Percentiles rank a stretch among this genome's conserved stretches.
Evolutionary conservation across 1,140 invertebrate species (phyloP).

Genomic region (Neotoxoptera formosana): DNA sequence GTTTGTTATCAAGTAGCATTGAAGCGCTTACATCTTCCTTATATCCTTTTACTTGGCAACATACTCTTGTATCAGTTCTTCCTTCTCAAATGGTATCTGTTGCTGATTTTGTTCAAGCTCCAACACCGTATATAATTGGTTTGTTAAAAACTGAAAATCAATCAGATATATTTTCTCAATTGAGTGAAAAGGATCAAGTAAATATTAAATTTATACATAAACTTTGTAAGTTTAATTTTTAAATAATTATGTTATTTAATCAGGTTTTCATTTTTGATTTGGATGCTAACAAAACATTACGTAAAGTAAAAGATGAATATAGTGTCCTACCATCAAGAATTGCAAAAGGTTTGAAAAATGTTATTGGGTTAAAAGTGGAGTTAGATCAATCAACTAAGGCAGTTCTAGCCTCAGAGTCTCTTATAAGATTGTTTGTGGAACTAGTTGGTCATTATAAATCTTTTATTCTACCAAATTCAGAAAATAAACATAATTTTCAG

Average conservation of each 20-base stretch:
- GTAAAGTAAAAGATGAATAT: constrained; percentile 70
- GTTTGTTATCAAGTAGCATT: constrained; percentile 75
- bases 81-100: constrained; percentile 70
- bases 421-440: constrained; percentile 73
- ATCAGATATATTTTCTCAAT: constrained; percentile 62
- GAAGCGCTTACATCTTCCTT: constrained; percentile 77
- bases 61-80: constrained; percentile 79
- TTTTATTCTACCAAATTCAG: constrained; percentile 65
- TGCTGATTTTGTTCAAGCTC: constrained; percentile 74
- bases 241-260: background rate
- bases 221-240: background rate
- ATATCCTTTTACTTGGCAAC: constrained; percentile 83
- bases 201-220: constrained; percentile 58
- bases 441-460: constrained; percentile 70
- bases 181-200: constrained; percentile 61
- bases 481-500: constrained; percentile 67
- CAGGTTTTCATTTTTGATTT: constrained; percentile 72
- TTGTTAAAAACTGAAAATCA: constrained; percentile 68
- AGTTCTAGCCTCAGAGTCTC: constrained; percentile 73
- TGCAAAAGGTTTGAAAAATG: constrained; percentile 69
- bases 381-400: constrained; percentile 69
- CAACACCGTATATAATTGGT: constrained; percentile 79
- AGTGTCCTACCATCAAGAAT: constrained; percentile 71
- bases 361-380: constrained; percentile 65
- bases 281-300: constrained; percentile 68